Evolutionary conservation across 1,140 invertebrate genomes (phyloP), one percentile per base, ranked within the genome.

Genomic region (Camponotus vicinus): DNA sequence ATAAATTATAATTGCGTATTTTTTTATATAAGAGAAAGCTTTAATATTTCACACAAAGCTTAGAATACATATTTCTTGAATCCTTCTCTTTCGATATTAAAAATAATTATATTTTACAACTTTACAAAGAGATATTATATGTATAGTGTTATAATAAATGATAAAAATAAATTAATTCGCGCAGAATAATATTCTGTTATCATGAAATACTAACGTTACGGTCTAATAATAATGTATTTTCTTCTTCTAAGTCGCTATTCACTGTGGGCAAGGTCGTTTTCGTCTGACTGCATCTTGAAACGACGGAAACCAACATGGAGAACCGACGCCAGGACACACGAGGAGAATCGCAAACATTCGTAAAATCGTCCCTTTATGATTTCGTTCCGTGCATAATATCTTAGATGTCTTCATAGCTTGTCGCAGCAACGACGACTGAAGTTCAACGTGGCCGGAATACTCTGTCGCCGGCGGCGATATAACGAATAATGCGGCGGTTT

Each of bases 361-460:
- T 94, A 95, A 95, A 95, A 92, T 92, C 90, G 83, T 89, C 91
- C 93, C 83, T 95, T 95, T 95, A 95, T 88, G 93, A 92, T 90
- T 90, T 73, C n/a, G 42, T 59, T 85, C 70, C 34, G 90, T 79
- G 92, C 94, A 90, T 94, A 95, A 95, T 88, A 77, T 94, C 90
- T 86, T 87, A 92, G 92, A 94, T 92, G 92, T 94, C 94, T 95
- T 93, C 93, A 94, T 95, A 92, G 89, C 90, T 82, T 85, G 73
- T 87, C 79, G 66, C 15, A 52, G 57, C 67, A 64, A 76, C 78
- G 67, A 77, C 76, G 52, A 85, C 40, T 67, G 45, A 49, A 57
- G 49, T 70, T 69, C 64, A 69, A 69, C 15, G 64, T 80, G 34
- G 37, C 49, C 34, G 34, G n/a, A 13, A 45, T 59, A 7, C 37